phyloP scores from a whole-genome alignment of 2,797 vertebrate genomes.

The Eidolon dupreanum region DNA sequence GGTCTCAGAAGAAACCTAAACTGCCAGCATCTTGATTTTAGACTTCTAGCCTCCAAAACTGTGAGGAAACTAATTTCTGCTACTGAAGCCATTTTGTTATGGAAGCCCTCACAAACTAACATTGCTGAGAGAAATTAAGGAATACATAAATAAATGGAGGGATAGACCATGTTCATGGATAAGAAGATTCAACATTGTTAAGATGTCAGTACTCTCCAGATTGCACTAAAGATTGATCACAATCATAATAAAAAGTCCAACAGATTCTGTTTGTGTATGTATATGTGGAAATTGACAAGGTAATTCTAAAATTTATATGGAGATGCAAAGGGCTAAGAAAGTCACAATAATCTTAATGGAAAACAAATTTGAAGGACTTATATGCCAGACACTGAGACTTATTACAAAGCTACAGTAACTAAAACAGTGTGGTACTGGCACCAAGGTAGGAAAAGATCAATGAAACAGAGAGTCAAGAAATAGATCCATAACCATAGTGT shows the following conservation, averaged over 20 bases:
- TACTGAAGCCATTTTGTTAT: background rate
- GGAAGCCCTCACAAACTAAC: background rate
- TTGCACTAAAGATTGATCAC: background rate
- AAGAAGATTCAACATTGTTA: background rate
- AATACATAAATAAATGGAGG: background rate
- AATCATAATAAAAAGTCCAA: background rate
- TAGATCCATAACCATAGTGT: background rate
- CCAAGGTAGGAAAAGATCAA: background rate
- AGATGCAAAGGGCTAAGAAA: background rate
- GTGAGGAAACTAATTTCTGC: background rate
- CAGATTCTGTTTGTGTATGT: background rate
- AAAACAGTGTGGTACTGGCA: background rate
- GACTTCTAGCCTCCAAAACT: background rate
- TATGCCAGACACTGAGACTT: background rate
- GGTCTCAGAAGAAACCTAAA: background rate
- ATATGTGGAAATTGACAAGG: background rate
- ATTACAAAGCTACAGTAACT: background rate
- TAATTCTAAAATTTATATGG: background rate
- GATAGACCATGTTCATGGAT: background rate
- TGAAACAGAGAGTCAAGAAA: background rate
- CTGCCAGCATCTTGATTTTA: background rate
- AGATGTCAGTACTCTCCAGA: background rate
- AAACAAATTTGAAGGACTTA: background rate
- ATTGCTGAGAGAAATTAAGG: background rate
- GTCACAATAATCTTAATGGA: background rate